Evolutionary conservation across 2,113 vertebrate species (phyloP).

Genomic region (Phrynosoma platyrhinos): DNA sequence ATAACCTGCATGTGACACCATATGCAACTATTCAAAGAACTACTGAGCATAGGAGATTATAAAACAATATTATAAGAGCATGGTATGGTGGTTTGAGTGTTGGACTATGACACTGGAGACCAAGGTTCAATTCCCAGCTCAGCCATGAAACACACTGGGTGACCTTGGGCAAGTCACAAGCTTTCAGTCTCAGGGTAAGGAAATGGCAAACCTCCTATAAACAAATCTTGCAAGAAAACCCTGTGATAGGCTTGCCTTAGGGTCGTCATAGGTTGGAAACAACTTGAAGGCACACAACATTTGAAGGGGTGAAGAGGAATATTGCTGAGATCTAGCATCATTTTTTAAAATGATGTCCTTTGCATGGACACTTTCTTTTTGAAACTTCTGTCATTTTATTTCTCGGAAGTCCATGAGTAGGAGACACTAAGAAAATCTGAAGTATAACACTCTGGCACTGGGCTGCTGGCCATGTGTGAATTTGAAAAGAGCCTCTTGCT

Average conservation of each 20-base stretch:
- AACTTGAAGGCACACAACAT: not conserved
- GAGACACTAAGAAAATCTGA: not conserved
- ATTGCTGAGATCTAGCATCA: not conserved
- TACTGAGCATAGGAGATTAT: too few species aligned
- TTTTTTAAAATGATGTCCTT: too few species aligned
- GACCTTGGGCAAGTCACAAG: too few species aligned
- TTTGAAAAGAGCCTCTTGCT: constrained; percentile 8
- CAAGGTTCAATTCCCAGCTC: too few species aligned
- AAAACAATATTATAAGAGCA: too few species aligned
- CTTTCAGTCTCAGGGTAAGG: too few species aligned
- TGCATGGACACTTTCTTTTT: not conserved
- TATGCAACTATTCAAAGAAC: not conserved
- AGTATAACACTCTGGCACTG: not conserved
- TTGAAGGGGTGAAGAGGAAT: not conserved
- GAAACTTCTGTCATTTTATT: not conserved
- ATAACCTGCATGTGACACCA: not conserved
- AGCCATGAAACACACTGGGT: too few species aligned
- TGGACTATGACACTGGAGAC: not conserved
- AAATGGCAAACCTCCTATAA: too few species aligned
- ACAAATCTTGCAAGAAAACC: too few species aligned
- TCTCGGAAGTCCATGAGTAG: fast-evolving
- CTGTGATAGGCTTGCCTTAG: too few species aligned
- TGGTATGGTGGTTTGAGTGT: too few species aligned
- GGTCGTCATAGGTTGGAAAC: too few species aligned
- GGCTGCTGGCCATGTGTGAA: not conserved